Percentiles rank a stretch among this genome's conserved stretches.
These are phyloP conservation scores for Gouania willdenowi DNA, from an alignment of 2,797 vertebrate species.

Conservation along the genomic window DNA sequence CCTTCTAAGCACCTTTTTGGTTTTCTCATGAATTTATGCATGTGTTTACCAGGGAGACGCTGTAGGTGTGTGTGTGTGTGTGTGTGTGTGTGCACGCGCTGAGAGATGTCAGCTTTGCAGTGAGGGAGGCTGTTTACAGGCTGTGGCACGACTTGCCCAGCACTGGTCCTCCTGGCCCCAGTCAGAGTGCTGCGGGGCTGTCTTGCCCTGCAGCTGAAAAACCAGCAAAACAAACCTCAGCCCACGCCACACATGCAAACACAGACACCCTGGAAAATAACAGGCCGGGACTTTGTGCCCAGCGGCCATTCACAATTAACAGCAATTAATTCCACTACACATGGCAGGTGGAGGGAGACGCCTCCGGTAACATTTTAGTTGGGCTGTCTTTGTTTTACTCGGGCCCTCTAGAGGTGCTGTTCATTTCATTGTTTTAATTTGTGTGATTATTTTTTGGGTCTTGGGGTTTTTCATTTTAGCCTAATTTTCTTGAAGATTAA, in stretches of 20 bases:
- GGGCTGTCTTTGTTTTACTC: slow-evolving; percentile 20
- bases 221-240: slow-evolving; percentile 56
- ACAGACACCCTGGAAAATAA: slow-evolving; percentile 62
- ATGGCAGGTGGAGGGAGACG: slow-evolving; percentile 49
- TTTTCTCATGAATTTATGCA: slow-evolving; percentile 63
- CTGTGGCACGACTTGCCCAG: slow-evolving; percentile 60
- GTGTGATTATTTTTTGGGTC: slow-evolving; percentile 11
- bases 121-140: slow-evolving; percentile 55
- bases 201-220: slow-evolving; percentile 63
- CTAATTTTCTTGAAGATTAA: too few relatives aligned
- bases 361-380: slow-evolving; percentile 45
- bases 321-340: slow-evolving; percentile 66
- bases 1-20: slow-evolving; percentile 52
- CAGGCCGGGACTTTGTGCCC: slow-evolving; percentile 68
- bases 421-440: slow-evolving; percentile 27
- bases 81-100: slow-evolving; percentile 21
- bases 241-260: slow-evolving; percentile 30
- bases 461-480: slow-evolving; percentile 15
- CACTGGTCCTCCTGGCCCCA: slow-evolving; percentile 54
- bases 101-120: slow-evolving; percentile 45
- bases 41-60: slow-evolving; percentile 47
- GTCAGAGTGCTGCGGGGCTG: slow-evolving; percentile 64
- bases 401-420: slow-evolving; percentile 10
- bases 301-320: slow-evolving; percentile 76
- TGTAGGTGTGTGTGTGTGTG: slow-evolving; percentile 13